These are phyloP conservation scores for Diachasmimorpha longicaudata DNA, from an alignment of 1,140 invertebrate genomes.

Conservation along the genomic window DNA sequence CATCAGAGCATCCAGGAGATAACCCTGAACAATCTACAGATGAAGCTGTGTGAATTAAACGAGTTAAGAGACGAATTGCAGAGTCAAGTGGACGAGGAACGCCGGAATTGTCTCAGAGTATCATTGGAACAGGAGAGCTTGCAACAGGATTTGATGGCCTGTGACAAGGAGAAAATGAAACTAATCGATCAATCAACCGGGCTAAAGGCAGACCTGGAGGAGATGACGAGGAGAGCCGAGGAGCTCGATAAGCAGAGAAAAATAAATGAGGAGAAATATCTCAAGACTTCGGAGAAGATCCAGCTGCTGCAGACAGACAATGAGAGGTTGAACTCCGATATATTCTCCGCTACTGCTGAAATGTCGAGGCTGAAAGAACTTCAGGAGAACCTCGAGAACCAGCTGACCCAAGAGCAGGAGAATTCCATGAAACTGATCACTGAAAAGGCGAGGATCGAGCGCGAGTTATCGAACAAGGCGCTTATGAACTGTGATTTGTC, in stretches of 20 bases:
- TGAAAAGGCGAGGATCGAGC: slow-evolving; percentile 17
- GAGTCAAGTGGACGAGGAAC: slow-evolving; percentile 22
- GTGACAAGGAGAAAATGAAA: background rate
- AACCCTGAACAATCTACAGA: background rate
- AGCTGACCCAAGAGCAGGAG: slow-evolving; percentile 4
- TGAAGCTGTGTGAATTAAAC: slow-evolving; percentile 22
- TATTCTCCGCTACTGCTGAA: background rate
- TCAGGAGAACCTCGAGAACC: slow-evolving; percentile 15
- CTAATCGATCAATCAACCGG: background rate
- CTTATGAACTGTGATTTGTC: slow-evolving; percentile 29
- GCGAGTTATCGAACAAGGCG: slow-evolving; percentile 7
- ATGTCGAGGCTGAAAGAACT: slow-evolving; percentile 1
- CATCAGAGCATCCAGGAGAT: background rate
- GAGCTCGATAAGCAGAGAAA: background rate
- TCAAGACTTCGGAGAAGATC: background rate
- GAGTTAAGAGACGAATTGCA: slow-evolving; percentile 26
- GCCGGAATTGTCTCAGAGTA: background rate
- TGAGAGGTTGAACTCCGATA: background rate
- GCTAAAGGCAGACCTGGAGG: background rate
- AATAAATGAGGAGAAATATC: background rate
- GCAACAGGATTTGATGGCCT: background rate
- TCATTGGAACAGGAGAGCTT: slow-evolving; percentile 5
- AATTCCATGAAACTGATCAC: slow-evolving; percentile 4
- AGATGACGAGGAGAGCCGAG: background rate
- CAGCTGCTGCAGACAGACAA: background rate